Percentiles rank a stretch among this genome's conserved stretches.
Conservation (phyloP, 2,797 vertebrate species). For the Clarias platycephalus region DNA sequence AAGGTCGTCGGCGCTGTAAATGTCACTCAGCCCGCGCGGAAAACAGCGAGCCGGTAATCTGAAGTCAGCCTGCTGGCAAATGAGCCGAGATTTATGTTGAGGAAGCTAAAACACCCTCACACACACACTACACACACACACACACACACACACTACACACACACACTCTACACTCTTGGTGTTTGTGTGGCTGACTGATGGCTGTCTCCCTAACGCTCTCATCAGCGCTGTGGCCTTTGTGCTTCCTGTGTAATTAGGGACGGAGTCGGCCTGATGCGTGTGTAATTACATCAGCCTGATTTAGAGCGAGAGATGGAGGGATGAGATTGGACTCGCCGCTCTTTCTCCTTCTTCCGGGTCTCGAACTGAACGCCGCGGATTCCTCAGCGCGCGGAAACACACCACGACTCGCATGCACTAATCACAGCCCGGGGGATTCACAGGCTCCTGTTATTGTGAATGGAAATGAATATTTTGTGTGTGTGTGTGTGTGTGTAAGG, state of each 20-base stretch:
- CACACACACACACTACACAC: neutral
- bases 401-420: neutral
- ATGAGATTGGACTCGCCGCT: conserved; percentile 1
- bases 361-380: neutral
- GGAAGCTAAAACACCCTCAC: neutral
- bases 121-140: neutral
- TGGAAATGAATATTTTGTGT: neutral
- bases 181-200: conserved; percentile 42
- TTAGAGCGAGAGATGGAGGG: conserved; percentile 41
- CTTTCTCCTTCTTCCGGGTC: neutral
- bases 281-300: conserved; percentile 68
- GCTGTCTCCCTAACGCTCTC: conserved; percentile 52
- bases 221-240: conserved; percentile 38
- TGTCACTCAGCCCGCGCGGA: conserved; percentile 1
- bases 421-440: conserved; percentile 16
- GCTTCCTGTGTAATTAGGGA: conserved; percentile 49
- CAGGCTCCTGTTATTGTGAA: conserved; percentile 22
- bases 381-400: neutral
- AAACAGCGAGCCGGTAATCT: neutral
- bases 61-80: conserved; percentile 6
- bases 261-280: conserved; percentile 6
- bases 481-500: neutral
- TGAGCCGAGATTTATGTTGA: neutral
- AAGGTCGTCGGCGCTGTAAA: neutral
- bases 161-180: neutral